These are phyloP conservation scores for Ectropis grisescens DNA, from an alignment of 1,140 invertebrate species.

Conservation along the genomic window DNA sequence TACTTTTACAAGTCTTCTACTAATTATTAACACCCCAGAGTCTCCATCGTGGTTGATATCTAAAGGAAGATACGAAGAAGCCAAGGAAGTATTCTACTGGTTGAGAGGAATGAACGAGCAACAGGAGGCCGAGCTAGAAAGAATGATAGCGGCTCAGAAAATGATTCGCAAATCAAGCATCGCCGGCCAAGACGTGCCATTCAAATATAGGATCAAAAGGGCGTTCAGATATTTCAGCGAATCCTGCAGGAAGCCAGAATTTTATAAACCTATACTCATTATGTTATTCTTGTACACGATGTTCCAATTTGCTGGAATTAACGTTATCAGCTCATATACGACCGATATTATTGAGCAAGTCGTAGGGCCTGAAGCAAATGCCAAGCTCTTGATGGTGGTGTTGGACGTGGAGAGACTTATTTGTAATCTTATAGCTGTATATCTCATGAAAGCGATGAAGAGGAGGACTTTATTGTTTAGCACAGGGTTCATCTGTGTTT, in stretches of 20 bases:
- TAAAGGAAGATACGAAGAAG: slow-evolving; percentile 44
- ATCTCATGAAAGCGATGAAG: slow-evolving; percentile 45
- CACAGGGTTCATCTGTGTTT: slow-evolving; percentile 37
- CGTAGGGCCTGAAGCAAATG: slow-evolving; percentile 41
- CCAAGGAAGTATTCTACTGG: slow-evolving; percentile 43
- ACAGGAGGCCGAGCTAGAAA: slow-evolving; percentile 42
- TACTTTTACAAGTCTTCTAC: slow-evolving; percentile 36
- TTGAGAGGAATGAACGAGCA: slow-evolving; percentile 30
- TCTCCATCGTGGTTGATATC: slow-evolving; percentile 52
- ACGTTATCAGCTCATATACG: slow-evolving; percentile 54
- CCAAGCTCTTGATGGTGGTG: slow-evolving; percentile 46
- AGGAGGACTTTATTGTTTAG: slow-evolving; percentile 45
- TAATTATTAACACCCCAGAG: slow-evolving; percentile 51
- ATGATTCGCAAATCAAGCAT: slow-evolving; percentile 36
- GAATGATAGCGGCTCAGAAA: slow-evolving; percentile 42
- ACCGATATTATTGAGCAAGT: slow-evolving; percentile 49
- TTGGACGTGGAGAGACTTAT: slow-evolving; percentile 47
- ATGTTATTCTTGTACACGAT: slow-evolving; percentile 51
- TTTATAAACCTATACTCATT: slow-evolving; percentile 54
- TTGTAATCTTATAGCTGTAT: slow-evolving; percentile 52
- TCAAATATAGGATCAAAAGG: slow-evolving; percentile 17
- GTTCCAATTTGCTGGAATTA: slow-evolving; percentile 60
- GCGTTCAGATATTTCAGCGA: slow-evolving; percentile 30
- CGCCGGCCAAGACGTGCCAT: slow-evolving; percentile 21
- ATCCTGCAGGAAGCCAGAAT: slow-evolving; percentile 47